Evolutionary conservation across 2,113 vertebrate genomes (phyloP), one percentile per base, ranked within the genome.

Genomic region (Tyrannus savana): DNA sequence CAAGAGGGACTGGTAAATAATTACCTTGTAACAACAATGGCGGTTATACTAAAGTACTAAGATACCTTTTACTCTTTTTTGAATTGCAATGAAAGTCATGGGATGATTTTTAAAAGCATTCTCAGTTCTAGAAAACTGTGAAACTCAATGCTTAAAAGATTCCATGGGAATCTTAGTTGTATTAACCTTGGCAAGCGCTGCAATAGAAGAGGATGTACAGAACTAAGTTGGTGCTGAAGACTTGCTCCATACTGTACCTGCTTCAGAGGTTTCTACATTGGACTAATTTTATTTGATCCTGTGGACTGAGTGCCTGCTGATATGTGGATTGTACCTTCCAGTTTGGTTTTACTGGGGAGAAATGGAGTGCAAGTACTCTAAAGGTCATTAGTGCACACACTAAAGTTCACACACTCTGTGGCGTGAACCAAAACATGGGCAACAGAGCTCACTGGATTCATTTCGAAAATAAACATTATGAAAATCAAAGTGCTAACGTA

Each of bases 361-460:
- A 44, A 25, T 2, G 2, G 10, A 67, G 33, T 2, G 2, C 11
- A 66, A 44, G 1, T 27, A 39, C 28, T 31, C 44, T 53, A 49
- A 12, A 66, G 21, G 17, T 56, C 2, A 0, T 69, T 69, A 55
- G 1, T 27, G 30, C 47, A 1, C 22, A 19, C 10, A 16, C 18
- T 21, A 14, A 49, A 31, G 22, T 55, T 90, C 8, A 42, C 41
- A 55, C 9, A 2, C 3, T 4, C 2, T 0, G 17, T 4, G 2
- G 5, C 5, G 1, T 10, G 7, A 55, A 8, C 15, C 3, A 46
- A 60, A 41, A 14, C 7, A 9, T 0, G 0, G 3, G 2, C 2
- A 23, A 52, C 1, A 47, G 9, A 44, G 3, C 62, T n/a, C 6
- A 10, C 6, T 21, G 3, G 4, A 68, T 52, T 76, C 1, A 10